These are phyloP conservation scores for Phylloscopus trochilus DNA, from an alignment of 2,113 vertebrate genomes.

Conservation along the genomic window DNA sequence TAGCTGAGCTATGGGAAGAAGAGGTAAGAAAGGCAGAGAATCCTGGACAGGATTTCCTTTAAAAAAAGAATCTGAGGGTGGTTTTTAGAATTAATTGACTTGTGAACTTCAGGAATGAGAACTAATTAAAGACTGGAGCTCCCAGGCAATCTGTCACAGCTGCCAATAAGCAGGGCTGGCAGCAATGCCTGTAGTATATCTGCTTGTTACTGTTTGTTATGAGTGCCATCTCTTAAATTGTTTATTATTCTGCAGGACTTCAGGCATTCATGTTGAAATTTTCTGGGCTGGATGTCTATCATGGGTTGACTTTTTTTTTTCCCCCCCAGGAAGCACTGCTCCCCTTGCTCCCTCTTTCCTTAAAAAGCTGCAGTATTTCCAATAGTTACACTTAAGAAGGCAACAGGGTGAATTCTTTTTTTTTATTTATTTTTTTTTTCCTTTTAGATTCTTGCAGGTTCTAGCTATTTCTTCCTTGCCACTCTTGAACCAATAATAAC, in stretches of 20 bases:
- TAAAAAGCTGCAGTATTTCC: background rate
- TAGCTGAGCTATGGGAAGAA: background rate
- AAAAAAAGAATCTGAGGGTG: background rate
- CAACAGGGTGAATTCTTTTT: background rate
- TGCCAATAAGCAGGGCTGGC: slow-evolving; percentile 18
- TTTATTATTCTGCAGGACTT: slow-evolving; percentile 6
- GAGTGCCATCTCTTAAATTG: background rate
- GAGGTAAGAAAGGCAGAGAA: background rate
- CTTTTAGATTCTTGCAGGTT: background rate
- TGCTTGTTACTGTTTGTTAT: background rate
- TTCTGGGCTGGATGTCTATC: background rate
- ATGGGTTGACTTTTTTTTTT: background rate
- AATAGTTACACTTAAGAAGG: background rate
- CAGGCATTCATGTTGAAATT: background rate
- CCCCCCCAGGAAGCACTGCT: background rate
- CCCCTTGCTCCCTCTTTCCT: fast-evolving
- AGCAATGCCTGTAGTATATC: slow-evolving; percentile 1
- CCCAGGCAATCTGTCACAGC: slow-evolving; percentile 25
- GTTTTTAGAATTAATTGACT: slow-evolving; percentile 44
- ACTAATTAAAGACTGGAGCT: slow-evolving; percentile 43
- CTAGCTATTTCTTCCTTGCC: background rate
- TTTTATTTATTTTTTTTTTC: background rate
- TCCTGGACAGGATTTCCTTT: background rate
- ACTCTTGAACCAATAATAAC: background rate
- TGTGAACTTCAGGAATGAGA: slow-evolving; percentile 49